phyloP scores from a whole-genome alignment of 2,888 invertebrate genomes.

The Pachymerium ferrugineum region DNA sequence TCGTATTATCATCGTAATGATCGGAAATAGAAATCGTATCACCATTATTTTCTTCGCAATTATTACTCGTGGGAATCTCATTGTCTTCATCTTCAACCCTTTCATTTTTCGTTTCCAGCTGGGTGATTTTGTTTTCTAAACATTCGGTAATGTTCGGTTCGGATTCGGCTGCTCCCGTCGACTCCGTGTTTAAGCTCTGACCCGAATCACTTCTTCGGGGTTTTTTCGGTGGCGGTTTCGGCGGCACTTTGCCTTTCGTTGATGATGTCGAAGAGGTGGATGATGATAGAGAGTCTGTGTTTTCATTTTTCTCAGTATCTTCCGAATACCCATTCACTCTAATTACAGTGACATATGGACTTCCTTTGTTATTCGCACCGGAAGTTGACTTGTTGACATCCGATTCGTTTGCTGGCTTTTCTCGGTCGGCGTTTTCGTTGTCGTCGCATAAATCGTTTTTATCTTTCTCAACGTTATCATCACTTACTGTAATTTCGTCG shows the following conservation, averaged over 20 bases:
- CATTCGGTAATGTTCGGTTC: background rate
- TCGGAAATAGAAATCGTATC: constrained; percentile 38
- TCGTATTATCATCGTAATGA: constrained; percentile 38
- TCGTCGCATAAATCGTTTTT: background rate
- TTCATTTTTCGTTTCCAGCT: background rate
- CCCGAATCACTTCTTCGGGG: background rate
- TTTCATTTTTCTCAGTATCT: background rate
- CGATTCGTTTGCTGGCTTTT: constrained; percentile 35
- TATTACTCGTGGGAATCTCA: constrained; percentile 34
- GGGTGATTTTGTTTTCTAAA: constrained; percentile 47
- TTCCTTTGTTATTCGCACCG: constrained; percentile 1
- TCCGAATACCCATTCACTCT: constrained; percentile 65
- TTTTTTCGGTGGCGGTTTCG: constrained; percentile 48
- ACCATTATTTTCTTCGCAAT: constrained; percentile 38
- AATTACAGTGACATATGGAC: constrained; percentile 76
- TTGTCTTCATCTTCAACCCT: constrained; percentile 29
- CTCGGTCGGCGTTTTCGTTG: background rate
- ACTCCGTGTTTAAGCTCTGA: background rate
- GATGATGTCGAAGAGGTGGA: too few relatives aligned
- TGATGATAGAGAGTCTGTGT: too few relatives aligned
- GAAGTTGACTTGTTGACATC: constrained; percentile 36
- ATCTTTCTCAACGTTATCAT: background rate
- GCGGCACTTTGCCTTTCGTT: constrained; percentile 43
- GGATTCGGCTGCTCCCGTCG: background rate
- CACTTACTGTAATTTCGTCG: background rate